A percentile compares a stretch with the other conserved stretches of the same genome.
Evolutionary conservation across 1,140 invertebrate species (phyloP).

Genomic region (Coptotermes formosanus): DNA sequence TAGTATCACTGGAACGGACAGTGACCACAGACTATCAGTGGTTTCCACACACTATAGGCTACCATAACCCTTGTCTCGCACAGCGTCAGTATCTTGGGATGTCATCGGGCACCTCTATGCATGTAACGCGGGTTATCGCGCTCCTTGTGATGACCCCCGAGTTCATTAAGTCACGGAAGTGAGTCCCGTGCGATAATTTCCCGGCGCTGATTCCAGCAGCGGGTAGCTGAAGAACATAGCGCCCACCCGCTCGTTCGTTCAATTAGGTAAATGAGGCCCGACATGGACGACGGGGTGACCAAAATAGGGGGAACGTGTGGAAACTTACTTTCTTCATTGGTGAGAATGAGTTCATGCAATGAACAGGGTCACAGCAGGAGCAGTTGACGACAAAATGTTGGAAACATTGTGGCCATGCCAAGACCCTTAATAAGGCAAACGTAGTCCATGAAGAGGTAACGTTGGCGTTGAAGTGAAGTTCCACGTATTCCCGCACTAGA

Average conservation of each 20-base stretch:
- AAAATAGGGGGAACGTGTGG: neutral
- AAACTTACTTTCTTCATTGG: no score
- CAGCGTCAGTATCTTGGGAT: neutral
- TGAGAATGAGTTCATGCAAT: no score
- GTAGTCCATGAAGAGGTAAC: no score
- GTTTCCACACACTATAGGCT: neutral
- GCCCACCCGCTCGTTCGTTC: neutral
- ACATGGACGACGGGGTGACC: neutral
- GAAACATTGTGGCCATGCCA: no score
- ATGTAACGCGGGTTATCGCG: neutral
- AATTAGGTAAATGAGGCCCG: conserved; percentile 15
- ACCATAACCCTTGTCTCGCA: neutral
- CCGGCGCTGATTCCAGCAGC: conserved; percentile 2
- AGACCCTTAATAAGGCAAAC: no score
- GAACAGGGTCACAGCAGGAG: no score
- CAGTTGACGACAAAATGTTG: no score
- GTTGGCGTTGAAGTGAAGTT: no score
- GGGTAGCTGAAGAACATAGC: neutral
- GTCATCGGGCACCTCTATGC: neutral
- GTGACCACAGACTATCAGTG: neutral
- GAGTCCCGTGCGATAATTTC: neutral
- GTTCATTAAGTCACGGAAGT: conserved; percentile 18
- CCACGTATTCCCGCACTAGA: no score
- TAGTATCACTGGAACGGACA: neutral
- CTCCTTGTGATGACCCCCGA: neutral